A percentile compares a stretch with the other conserved stretches of the same genome.
Conservation (phyloP, 1,140 invertebrate genomes). For the Chrysoperla carnea region DNA sequence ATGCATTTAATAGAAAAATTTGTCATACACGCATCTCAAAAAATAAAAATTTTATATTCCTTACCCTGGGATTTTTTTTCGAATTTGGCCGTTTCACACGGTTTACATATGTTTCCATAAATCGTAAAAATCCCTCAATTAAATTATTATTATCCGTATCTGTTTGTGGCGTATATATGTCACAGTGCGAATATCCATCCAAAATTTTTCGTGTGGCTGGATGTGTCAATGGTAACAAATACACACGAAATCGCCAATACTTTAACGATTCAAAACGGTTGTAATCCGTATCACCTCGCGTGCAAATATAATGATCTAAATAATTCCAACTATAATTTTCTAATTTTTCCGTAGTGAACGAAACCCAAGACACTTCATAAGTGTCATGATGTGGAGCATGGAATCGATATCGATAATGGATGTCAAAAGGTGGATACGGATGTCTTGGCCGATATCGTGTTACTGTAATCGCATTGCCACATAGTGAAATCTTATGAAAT, state of each 20-base stretch:
- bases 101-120: slow-evolving; percentile 77
- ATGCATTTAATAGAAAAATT: too few relatives aligned
- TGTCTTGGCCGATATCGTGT: slow-evolving; percentile 85
- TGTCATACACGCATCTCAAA: too few relatives aligned
- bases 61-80: slow-evolving; percentile 43
- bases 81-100: slow-evolving; percentile 59
- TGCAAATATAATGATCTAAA: slow-evolving; percentile 91
- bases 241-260: slow-evolving; percentile 87
- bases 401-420: slow-evolving; percentile 81
- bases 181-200: slow-evolving; percentile 50
- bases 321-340: slow-evolving; percentile 98
- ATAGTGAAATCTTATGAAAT: slow-evolving; percentile 79
- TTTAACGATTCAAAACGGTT: slow-evolving; percentile 71
- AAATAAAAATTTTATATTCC: slow-evolving; percentile 8
- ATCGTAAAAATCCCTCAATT: slow-evolving; percentile 63
- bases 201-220: slow-evolving; percentile 52
- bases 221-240: slow-evolving; percentile 63
- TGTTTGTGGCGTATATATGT: slow-evolving; percentile 52
- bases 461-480: slow-evolving; percentile 74
- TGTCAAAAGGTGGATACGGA: slow-evolving; percentile 78
- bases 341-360: slow-evolving; percentile 84
- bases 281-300: slow-evolving; percentile 75
- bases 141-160: slow-evolving; percentile 42
- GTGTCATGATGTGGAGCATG: slow-evolving; percentile 83
- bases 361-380: slow-evolving; percentile 88